Conservation (phyloP, 2,888 invertebrate species). For the Tricholauxania praeusta region DNA sequence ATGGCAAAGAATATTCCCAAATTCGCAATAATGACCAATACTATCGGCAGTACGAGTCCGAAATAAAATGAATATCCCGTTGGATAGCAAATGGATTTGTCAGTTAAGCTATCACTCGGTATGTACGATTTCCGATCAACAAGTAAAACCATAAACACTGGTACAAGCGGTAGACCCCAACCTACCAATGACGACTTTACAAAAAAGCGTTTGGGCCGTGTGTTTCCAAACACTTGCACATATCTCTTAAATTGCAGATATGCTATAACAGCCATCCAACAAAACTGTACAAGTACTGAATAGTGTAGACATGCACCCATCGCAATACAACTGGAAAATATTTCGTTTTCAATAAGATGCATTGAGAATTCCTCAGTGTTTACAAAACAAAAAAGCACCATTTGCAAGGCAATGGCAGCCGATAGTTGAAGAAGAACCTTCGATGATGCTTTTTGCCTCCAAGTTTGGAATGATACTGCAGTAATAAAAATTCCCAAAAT, state of each 20-base stretch:
- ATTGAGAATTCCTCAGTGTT: slow-evolving; percentile 61
- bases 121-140: slow-evolving; percentile 70
- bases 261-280: slow-evolving; percentile 80
- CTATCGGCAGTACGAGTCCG: slow-evolving; percentile 70
- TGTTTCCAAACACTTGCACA: slow-evolving; percentile 73
- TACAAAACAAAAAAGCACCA: slow-evolving; percentile 67
- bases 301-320: slow-evolving; percentile 76
- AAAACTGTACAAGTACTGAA: slow-evolving; percentile 76
- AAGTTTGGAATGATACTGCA: slow-evolving; percentile 71
- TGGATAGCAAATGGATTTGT: slow-evolving; percentile 70
- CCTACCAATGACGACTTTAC: slow-evolving; percentile 74
- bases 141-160: slow-evolving; percentile 69
- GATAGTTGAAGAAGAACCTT: slow-evolving; percentile 76
- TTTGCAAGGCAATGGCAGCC: slow-evolving; percentile 73
- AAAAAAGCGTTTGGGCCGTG: slow-evolving; percentile 72
- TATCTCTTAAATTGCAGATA: slow-evolving; percentile 76
- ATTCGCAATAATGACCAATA: slow-evolving; percentile 70
- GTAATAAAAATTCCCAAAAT: slow-evolving; percentile 72
- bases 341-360: slow-evolving; percentile 58
- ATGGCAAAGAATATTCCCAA: slow-evolving; percentile 71
- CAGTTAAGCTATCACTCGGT: slow-evolving; percentile 52
- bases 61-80: slow-evolving; percentile 69
- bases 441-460: slow-evolving; percentile 75
- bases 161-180: slow-evolving; percentile 73
- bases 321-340: slow-evolving; percentile 69